A percentile compares a stretch with the other conserved stretches of the same genome.
Conservation (phyloP, 2,797 vertebrate genomes). For the Denticeps clupeoides region DNA sequence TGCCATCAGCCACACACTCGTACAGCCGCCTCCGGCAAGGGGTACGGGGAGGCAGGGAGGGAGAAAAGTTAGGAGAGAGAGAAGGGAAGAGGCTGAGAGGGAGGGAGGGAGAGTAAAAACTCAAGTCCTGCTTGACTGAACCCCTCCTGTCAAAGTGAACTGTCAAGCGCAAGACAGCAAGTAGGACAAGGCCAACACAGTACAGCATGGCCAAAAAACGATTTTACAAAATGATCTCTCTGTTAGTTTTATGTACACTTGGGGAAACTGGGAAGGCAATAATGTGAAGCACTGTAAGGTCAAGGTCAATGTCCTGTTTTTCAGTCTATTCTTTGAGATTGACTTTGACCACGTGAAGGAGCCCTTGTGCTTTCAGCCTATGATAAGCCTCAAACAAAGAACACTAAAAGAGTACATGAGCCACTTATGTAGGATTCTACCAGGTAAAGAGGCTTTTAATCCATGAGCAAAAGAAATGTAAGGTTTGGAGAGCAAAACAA, state of each 20-base stretch:
- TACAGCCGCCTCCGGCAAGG: background rate
- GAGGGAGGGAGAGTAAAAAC: constrained; percentile 6
- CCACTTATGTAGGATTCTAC: no score
- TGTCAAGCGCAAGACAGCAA: constrained; percentile 30
- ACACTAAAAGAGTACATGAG: no score
- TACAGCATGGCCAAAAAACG: constrained; percentile 2
- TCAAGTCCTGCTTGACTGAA: constrained; percentile 24
- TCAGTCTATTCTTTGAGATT: no score
- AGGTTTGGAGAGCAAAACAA: no score
- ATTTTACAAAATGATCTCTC: constrained; percentile 4
- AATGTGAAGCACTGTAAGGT: no score
- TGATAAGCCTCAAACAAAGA: no score
- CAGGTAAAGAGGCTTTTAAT: no score
- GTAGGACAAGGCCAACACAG: constrained; percentile 13
- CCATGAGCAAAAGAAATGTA: no score
- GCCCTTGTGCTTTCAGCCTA: no score
- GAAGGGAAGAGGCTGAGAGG: constrained; percentile 4
- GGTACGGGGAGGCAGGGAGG: constrained; percentile 20
- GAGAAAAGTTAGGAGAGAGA: constrained; percentile 1
- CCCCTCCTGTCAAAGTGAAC: constrained; percentile 31
- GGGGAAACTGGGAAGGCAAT: background rate
- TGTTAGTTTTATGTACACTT: constrained; percentile 2
- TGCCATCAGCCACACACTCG: constrained; percentile 50
- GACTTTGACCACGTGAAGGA: no score
- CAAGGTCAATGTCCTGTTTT: no score